phyloP scores from a whole-genome alignment of 2,888 invertebrate genomes.

The Drosophila stalkeri region DNA sequence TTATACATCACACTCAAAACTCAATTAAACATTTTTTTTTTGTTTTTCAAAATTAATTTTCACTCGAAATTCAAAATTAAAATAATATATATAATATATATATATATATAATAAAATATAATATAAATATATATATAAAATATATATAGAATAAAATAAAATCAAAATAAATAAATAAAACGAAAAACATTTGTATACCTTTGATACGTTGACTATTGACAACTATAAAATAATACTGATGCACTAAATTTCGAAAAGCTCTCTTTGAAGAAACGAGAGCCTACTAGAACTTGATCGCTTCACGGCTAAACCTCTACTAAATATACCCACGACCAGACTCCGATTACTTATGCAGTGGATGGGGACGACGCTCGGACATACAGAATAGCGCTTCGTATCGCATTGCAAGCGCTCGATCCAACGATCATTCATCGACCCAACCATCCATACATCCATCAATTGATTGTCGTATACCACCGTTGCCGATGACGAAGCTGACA shows the following conservation, averaged over 20 bases:
- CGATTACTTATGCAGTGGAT: constrained; percentile 61
- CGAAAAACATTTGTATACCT: constrained; percentile 9
- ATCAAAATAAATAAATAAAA: not conserved
- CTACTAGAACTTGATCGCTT: constrained; percentile 52
- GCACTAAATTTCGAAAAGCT: not conserved
- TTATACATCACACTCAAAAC: not conserved
- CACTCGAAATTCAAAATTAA: not conserved
- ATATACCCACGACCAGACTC: constrained; percentile 68
- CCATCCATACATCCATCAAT: constrained; percentile 30
- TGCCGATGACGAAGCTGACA: constrained; percentile 31
- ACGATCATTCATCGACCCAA: constrained; percentile 29
- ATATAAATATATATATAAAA: no score
- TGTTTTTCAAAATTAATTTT: not conserved
- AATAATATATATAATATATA: no score
- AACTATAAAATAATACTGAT: constrained; percentile 2
- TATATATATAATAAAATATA: no score
- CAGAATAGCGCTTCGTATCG: constrained; percentile 8
- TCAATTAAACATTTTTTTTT: no score
- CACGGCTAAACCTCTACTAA: constrained; percentile 61
- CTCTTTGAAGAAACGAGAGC: not conserved
- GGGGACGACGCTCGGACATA: constrained; percentile 13
- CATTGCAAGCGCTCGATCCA: constrained; percentile 13
- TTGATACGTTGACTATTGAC: not conserved
- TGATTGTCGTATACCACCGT: not conserved
- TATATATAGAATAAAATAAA: no score